Base-by-base conservation (phyloP, 2,113 vertebrate species). In the Erinaceus europaeus region DNA sequence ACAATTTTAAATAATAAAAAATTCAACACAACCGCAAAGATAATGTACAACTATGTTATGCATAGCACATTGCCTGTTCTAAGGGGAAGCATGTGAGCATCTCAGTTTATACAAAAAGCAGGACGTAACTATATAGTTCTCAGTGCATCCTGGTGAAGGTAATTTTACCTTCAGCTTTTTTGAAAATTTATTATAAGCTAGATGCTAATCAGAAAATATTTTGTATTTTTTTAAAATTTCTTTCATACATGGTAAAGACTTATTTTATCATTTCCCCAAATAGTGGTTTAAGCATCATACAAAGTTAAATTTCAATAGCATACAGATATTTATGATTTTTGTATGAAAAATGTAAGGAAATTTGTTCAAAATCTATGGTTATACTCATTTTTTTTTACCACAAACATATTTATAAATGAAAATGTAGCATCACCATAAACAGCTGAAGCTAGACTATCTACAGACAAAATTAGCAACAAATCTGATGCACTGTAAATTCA, bases 381-480 rank as follows among this genome's bases (percentile, higher is more conserved):
- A 98, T 98, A 98, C 97, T 98, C 82, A 94, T 97, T 97, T 97
- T 98, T 97, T 97, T 97, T 98, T 97, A 98, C 98, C 98, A 99
- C 98, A 98, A 98, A 99, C 98, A 98, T 99, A 98, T 98, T 97
- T 96, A 98, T 98, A 97, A 98, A 98, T 95, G 87, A 97, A 98
- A 98, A 96, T 95, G 94, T 96, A 97, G 97, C 97, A 97, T 98
- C 98, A 97, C 97, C 97, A 98, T 98, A 98, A 98, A 98, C 97
- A 98, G 96, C 96, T 98, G 97, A 98, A 99, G 98, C 98, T 98
- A 99, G 98, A 98, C 98, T 98, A 98, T 98, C 98, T 98, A 99
- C 98, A 98, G 97, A 98, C 98, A 97, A 98, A 98, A 98, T 98
- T 94, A 98, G 97, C 98, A 98, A 98, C 98, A 97, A 97, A 98